phyloP scores from a whole-genome alignment of 2,797 vertebrate genomes.

The Pseudochromis fuscus region DNA sequence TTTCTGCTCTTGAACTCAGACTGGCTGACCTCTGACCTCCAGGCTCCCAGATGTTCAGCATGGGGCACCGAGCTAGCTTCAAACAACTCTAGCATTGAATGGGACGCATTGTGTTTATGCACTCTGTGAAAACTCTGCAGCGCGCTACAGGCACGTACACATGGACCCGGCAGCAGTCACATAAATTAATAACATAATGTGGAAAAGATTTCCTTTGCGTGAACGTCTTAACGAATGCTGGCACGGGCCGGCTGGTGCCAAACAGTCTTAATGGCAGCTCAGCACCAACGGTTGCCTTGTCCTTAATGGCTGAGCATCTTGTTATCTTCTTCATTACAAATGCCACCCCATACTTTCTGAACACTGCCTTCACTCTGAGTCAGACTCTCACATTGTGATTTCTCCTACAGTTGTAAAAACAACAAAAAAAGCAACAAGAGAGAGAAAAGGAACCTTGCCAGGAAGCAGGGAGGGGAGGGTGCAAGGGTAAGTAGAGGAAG shows the following conservation, averaged over 20 bases:
- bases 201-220: not conserved
- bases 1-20: slow-evolving; percentile 1
- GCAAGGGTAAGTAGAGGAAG: slow-evolving; percentile 28
- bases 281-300: not conserved
- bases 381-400: slow-evolving; percentile 26
- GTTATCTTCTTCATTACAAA: slow-evolving; percentile 20
- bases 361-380: not conserved
- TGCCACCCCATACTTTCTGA: not conserved
- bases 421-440: slow-evolving; percentile 17
- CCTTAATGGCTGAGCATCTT: slow-evolving; percentile 2
- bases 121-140: not conserved
- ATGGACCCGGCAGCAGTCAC: not conserved
- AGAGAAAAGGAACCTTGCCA: slow-evolving; percentile 4
- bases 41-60: not conserved
- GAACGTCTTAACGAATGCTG: not conserved
- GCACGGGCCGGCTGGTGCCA: not conserved
- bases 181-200: not conserved
- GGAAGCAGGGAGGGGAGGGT: slow-evolving; percentile 35
- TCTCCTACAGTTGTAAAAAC: slow-evolving; percentile 50
- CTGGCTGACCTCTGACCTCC: slow-evolving; percentile 8
- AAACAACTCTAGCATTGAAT: not conserved
- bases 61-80: not conserved
- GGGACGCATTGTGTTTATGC: not conserved
- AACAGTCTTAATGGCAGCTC: not conserved
- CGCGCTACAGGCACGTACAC: not conserved